A percentile compares a stretch with the other conserved stretches of the same genome.
Conservation (phyloP, 2,888 invertebrate species). For the Onchidella celtica region DNA sequence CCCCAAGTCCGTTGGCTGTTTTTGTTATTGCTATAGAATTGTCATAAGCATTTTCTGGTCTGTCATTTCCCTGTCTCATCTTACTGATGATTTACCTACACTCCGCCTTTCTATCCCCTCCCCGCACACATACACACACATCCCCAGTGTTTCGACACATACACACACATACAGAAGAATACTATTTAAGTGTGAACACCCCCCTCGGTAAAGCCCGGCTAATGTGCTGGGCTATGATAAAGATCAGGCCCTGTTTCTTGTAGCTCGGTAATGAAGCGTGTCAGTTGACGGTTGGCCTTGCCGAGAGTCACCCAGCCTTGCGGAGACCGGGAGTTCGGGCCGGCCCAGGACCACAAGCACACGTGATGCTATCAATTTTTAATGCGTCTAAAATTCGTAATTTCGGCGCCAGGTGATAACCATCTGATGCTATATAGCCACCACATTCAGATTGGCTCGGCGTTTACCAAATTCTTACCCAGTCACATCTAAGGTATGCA, state of each 20-base stretch:
- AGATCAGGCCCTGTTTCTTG: neutral
- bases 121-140: too few relatives aligned
- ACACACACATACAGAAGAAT: too few relatives aligned
- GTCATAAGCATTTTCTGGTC: too few relatives aligned
- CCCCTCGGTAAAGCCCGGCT: neutral
- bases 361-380: constrained; percentile 4
- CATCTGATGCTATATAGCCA: neutral
- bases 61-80: too few relatives aligned
- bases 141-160: too few relatives aligned
- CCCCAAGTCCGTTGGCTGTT: too few relatives aligned
- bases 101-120: too few relatives aligned
- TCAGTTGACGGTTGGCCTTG: neutral
- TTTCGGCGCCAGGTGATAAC: constrained; percentile 29
- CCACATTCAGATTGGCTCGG: constrained; percentile 1
- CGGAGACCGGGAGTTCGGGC: too few relatives aligned
- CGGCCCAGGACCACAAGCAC: neutral
- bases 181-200: neutral
- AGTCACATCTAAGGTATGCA: neutral
- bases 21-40: too few relatives aligned
- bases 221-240: constrained; percentile 6
- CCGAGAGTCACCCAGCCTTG: too few relatives aligned
- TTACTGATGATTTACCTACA: too few relatives aligned
- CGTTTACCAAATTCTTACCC: neutral
- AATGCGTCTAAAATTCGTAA: constrained; percentile 34
- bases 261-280: neutral